Evolutionary conservation across 2,797 vertebrate genomes (phyloP).

Genomic region (Pempheris klunzingeri): DNA sequence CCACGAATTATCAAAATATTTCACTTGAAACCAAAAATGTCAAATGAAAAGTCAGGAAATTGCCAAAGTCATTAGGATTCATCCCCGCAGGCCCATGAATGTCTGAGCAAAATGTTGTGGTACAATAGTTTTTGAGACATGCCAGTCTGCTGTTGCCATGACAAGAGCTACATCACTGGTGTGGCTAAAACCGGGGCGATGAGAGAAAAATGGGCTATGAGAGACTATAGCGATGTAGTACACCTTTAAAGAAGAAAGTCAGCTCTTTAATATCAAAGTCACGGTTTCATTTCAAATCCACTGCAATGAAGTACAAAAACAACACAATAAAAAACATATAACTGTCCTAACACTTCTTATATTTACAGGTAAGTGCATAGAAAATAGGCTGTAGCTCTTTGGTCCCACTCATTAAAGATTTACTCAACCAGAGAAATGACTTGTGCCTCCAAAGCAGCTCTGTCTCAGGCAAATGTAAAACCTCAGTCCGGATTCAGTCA

Average conservation of each 20-base stretch:
- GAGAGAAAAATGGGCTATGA: neutral
- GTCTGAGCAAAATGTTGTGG: too few species aligned
- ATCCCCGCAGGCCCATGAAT: too few species aligned
- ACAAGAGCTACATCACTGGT: neutral
- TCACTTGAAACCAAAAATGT: too few species aligned
- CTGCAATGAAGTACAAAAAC: neutral
- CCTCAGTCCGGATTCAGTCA: conserved; percentile 1
- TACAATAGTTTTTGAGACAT: too few species aligned
- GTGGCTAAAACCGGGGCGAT: too few species aligned
- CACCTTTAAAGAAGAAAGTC: too few species aligned
- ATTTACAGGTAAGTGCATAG: neutral
- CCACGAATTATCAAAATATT: too few species aligned
- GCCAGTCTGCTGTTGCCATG: too few species aligned
- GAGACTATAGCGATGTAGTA: too few species aligned
- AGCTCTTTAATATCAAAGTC: neutral
- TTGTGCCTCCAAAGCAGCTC: neutral
- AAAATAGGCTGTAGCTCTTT: neutral
- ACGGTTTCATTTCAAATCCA: neutral
- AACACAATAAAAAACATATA: neutral
- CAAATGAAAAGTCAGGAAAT: too few species aligned
- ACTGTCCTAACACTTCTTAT: neutral
- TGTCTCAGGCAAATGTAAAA: conserved; percentile 16
- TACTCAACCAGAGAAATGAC: neutral
- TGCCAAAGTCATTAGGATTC: too few species aligned
- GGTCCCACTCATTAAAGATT: neutral